A percentile compares a stretch with the other conserved stretches of the same genome.
Conservation (phyloP, 2,888 invertebrate species). For the Sisyra terminalis region DNA sequence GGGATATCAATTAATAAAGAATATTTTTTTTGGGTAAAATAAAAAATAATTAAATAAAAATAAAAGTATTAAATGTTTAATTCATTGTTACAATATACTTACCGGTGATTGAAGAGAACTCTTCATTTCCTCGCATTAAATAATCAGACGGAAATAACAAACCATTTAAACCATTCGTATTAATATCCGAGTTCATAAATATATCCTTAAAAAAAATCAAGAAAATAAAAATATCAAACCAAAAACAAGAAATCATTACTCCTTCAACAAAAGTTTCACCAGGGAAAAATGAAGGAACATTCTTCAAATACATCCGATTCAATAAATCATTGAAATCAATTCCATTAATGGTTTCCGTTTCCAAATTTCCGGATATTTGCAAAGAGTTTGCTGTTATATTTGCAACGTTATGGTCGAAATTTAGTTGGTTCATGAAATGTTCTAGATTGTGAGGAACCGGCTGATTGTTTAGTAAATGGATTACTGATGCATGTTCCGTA, state of each 20-base stretch:
- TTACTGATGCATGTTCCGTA: not conserved
- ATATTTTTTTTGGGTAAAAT: too few species aligned
- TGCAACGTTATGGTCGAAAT: not conserved
- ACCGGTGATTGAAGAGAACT: constrained; percentile 25
- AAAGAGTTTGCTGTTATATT: not conserved
- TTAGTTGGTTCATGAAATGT: not conserved
- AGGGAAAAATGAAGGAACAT: constrained; percentile 22
- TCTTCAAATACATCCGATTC: constrained; percentile 28
- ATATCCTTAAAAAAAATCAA: constrained; percentile 23
- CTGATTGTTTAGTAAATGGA: not conserved
- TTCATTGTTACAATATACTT: too few species aligned
- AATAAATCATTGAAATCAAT: constrained; percentile 28
- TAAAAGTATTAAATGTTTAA: too few species aligned
- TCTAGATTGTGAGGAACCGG: not conserved
- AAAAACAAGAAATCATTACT: too few species aligned
- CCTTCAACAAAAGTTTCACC: constrained; percentile 28
- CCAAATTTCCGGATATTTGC: constrained; percentile 18
- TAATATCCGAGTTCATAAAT: constrained; percentile 20
- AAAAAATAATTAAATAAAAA: too few species aligned
- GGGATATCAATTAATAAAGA: too few species aligned
- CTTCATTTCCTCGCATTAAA: constrained; percentile 23
- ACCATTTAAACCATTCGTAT: constrained; percentile 27
- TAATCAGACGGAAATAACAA: constrained; percentile 35
- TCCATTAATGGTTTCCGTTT: constrained; percentile 28
- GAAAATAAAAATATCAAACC: not conserved